Base-by-base conservation (phyloP, 2,888 invertebrate genomes). In the Andricus curvator region DNA sequence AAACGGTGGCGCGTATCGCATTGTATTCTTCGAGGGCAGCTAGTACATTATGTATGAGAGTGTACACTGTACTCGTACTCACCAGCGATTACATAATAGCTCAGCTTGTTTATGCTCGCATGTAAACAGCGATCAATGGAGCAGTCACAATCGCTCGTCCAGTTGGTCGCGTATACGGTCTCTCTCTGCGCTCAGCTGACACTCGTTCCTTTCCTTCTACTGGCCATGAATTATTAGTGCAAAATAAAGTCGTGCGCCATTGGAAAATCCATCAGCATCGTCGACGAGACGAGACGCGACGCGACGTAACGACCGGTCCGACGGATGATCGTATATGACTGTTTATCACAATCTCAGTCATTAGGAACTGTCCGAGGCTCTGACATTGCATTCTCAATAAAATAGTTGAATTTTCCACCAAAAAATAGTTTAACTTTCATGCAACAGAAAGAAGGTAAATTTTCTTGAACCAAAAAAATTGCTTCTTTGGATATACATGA, bases 41-140 rank as follows among this genome's bases (percentile, higher is more conserved):
- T 88, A 84, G 87, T 88, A 87, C 87, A 87, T 89, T 88, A 88
- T 88, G 86, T 85, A 88, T 85, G 86, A 88, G 87, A 88, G 86
- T 86, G 86, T 74, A 37, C 37, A 37, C 37, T 37, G 37, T 8
- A 37, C 37, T 37, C 37, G 37, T 37, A 74, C 74, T 74, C 74
- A 74, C 56, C n/a, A 51, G 74, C 74, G 56, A 89, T 90, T 90
- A 87, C 87, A 87, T 90, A 90, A 90, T 88, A 85, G 84, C 87
- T 88, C 88, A 85, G 84, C 87, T 88, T 89, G 88, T 89, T 90
- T 90, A 89, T 88, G 88, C 85, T 87, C 86, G 86, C 87, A 86
- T 87, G 88, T 90, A 90, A 90, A 89, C 89, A 89, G 86, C 88
- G 86, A 90, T 89, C 88, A 88, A 88, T 88, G 88, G 83, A 86